Percentiles rank a stretch among this genome's conserved stretches.
These are phyloP conservation scores for Sciurus vulgaris DNA, from an alignment of 2,797 vertebrate species.

Conservation along the genomic window DNA sequence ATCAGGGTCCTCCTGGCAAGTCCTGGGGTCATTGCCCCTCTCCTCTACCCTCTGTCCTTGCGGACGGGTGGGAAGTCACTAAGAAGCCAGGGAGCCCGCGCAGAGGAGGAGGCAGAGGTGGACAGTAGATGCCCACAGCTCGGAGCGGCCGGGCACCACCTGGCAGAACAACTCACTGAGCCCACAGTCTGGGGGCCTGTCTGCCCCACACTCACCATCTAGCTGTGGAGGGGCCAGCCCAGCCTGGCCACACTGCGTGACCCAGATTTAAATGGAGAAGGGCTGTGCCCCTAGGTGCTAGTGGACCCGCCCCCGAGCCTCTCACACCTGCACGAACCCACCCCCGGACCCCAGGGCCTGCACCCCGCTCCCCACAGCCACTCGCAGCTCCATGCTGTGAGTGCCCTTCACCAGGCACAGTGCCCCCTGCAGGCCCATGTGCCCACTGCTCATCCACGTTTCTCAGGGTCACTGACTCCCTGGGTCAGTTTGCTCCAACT, in stretches of 20 bases:
- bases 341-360: rapidly evolving
- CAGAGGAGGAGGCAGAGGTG: background rate
- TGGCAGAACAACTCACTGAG: rapidly evolving
- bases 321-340: rapidly evolving
- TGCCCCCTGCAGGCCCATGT: background rate
- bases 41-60: background rate
- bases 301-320: background rate
- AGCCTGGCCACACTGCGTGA: too few relatives aligned
- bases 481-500: constrained; percentile 72
- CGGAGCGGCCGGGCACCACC: background rate
- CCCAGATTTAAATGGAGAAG: background rate
- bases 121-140: rapidly evolving
- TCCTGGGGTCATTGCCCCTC: rapidly evolving
- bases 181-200: too few relatives aligned
- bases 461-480: constrained; percentile 78
- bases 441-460: background rate
- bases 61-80: rapidly evolving
- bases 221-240: background rate
- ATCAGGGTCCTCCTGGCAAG: rapidly evolving
- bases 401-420: background rate
- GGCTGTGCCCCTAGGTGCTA: rapidly evolving
- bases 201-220: background rate
- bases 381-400: rapidly evolving
- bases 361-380: rapidly evolving
- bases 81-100: background rate